A percentile compares a stretch with the other conserved stretches of the same genome.
These are phyloP conservation scores for Shinisaurus crocodilurus DNA, from an alignment of 2,113 vertebrate species.

Conservation along the genomic window DNA sequence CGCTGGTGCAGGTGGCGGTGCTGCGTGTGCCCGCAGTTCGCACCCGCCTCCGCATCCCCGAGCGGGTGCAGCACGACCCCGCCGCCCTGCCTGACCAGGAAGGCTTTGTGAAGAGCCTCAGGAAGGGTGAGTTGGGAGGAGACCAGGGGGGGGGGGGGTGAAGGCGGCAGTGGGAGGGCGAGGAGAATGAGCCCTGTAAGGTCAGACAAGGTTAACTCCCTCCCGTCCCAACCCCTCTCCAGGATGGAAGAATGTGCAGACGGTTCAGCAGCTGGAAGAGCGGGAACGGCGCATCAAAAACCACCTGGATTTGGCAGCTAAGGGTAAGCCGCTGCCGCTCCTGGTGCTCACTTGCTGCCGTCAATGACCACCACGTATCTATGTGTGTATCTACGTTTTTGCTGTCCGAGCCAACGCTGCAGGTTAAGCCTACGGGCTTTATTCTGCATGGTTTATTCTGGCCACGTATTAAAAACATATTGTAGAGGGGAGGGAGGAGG, in stretches of 20 bases:
- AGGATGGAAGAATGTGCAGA: slow-evolving; percentile 89
- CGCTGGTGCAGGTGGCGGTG: slow-evolving; percentile 84
- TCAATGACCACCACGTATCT: not conserved
- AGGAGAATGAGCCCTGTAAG: not conserved
- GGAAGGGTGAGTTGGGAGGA: slow-evolving; percentile 72
- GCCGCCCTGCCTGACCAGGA: slow-evolving; percentile 70
- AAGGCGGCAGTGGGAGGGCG: too few species aligned
- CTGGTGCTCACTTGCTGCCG: not conserved
- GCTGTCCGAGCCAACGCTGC: not conserved
- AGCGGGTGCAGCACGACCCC: slow-evolving; percentile 74
- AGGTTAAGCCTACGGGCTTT: not conserved
- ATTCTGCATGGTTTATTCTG: not conserved
- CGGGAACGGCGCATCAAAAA: slow-evolving; percentile 82
- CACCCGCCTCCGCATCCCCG: slow-evolving; percentile 79
- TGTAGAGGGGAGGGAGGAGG: not conserved
- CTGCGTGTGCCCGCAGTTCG: slow-evolving; percentile 81
- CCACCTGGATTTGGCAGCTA: slow-evolving; percentile 84
- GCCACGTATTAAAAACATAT: not conserved
- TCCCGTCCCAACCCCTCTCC: not conserved
- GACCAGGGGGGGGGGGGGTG: too few species aligned
- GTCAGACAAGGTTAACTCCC: accelerated
- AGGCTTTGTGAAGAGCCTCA: slow-evolving; percentile 81
- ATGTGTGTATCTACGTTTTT: not conserved
- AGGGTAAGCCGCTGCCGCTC: slow-evolving; percentile 72
- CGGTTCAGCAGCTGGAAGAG: slow-evolving; percentile 82